Base-by-base conservation (phyloP, 2,888 invertebrate genomes). In the Ernsta delagoae region DNA sequence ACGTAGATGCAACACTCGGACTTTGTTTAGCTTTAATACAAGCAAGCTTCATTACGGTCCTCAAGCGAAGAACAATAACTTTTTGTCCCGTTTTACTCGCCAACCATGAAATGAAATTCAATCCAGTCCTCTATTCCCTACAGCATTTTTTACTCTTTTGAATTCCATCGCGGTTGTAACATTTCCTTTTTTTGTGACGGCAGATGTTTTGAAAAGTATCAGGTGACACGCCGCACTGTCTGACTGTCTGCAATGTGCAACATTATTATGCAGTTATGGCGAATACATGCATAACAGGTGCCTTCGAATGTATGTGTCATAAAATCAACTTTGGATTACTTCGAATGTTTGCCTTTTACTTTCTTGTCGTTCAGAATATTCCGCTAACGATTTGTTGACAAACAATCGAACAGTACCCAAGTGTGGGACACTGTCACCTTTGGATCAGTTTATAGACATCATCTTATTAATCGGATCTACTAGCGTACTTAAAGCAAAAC, bases 81-180 rank as follows among this genome's bases (percentile, higher is more conserved):
- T 66, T 60, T 60, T 60, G 43, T 48, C 61, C 60, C 36, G 54
- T 56, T 61, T 45, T 54, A 61, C 61, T 61, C 16, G 39, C 45
- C 60, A 56, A 45, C 48, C 56, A 54, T 62, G 45, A 67, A 62
- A 61, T 67, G 61, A 54, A 67, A 61, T 62, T 67, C 60, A 45
- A 68, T 62, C 67, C 39, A 61, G 36, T 7, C 43, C 36, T 36
- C 66, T 43, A 11, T 53, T 53, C n/a, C 36, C 8, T 8, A 48
- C 6, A 41, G 45, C n/a, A 12, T 61, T 67, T 60, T 67, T 45
- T 53, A 34, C 54, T 56, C 54, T 56, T 43, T 43, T 56, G 43
- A 59, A 45, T 67, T 34, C 41, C 50, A 54, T 6, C 56, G 24
- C 34, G 11, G 34, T 56, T 56, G 39, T 4, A 8, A 39, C 57